phyloP scores from a whole-genome alignment of 2,888 invertebrate genomes.

The Incurvaria masculella region DNA sequence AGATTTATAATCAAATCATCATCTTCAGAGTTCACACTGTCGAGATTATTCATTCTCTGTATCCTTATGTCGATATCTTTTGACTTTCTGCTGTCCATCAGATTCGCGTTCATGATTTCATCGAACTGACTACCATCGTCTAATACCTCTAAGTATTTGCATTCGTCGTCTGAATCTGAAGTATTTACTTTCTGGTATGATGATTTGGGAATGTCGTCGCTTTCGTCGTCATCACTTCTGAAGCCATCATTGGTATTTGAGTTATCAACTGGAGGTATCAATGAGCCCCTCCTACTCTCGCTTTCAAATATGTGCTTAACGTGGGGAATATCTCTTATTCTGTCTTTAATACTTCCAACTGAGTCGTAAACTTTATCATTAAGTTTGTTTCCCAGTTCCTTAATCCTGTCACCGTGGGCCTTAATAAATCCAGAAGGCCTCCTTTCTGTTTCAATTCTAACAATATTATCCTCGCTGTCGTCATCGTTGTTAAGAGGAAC shows the following conservation, averaged over 20 bases:
- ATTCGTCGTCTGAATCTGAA: constrained; percentile 37
- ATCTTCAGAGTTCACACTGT: constrained; percentile 21
- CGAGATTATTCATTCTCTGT: constrained; percentile 20
- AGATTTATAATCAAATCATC: constrained; percentile 20
- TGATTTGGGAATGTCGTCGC: constrained; percentile 18
- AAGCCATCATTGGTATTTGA: constrained; percentile 25
- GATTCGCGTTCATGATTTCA: constrained; percentile 10
- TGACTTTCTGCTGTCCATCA: background rate
- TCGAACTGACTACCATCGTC: constrained; percentile 43
- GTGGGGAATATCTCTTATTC: constrained; percentile 26
- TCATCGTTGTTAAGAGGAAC: constrained; percentile 33
- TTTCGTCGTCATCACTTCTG: constrained; percentile 26
- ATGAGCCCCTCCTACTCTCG: constrained; percentile 22
- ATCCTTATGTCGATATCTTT: constrained; percentile 11
- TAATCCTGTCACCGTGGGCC: constrained; percentile 30
- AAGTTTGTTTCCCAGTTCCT: constrained; percentile 29
- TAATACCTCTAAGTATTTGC: constrained; percentile 40
- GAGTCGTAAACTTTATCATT: constrained; percentile 38
- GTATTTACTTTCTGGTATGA: constrained; percentile 28
- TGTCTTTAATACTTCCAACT: constrained; percentile 31
- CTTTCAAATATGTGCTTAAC: constrained; percentile 29
- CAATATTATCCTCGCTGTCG: constrained; percentile 21
- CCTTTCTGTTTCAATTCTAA: constrained; percentile 23
- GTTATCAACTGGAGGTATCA: constrained; percentile 21
- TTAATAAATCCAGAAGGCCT: constrained; percentile 21